Evolutionary conservation across 2,797 vertebrate species (phyloP).

Genomic region (Hippoglossus hippoglossus): DNA sequence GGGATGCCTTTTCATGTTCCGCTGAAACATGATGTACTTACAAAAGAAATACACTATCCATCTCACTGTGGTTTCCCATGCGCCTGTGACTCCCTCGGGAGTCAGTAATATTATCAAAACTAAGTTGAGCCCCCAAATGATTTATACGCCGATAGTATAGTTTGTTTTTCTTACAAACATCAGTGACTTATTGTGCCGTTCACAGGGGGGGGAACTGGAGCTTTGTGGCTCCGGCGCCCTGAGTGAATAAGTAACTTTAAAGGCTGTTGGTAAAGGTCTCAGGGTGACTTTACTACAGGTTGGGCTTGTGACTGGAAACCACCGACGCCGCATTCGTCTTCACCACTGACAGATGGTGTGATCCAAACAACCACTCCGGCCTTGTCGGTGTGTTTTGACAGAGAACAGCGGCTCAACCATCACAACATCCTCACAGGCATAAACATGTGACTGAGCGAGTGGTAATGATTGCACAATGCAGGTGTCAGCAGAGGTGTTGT

Average conservation of each 20-base stretch:
- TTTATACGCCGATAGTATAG: constrained; percentile 50
- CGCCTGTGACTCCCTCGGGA: constrained; percentile 45
- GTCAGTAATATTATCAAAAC: constrained; percentile 66
- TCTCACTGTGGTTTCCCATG: constrained; percentile 64
- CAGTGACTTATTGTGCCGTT: constrained; percentile 60
- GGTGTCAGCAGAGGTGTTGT: constrained; percentile 31
- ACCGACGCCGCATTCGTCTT: constrained; percentile 51
- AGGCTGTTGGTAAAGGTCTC: constrained; percentile 52
- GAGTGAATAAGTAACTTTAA: constrained; percentile 67
- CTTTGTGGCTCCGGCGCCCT: constrained; percentile 45
- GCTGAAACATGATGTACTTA: constrained; percentile 65
- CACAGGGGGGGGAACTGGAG: constrained; percentile 26
- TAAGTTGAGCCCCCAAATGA: constrained; percentile 46
- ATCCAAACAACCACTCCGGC: constrained; percentile 53
- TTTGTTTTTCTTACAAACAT: constrained; percentile 73
- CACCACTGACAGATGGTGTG: constrained; percentile 62
- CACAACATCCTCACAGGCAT: constrained; percentile 50
- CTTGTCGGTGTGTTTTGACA: constrained; percentile 65
- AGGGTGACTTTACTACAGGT: constrained; percentile 59
- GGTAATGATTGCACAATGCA: constrained; percentile 40
- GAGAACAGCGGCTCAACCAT: constrained; percentile 59
- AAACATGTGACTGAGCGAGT: constrained; percentile 34
- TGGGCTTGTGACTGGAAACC: constrained; percentile 41
- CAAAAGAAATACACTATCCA: constrained; percentile 62
- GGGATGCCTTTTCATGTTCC: constrained; percentile 70